Conservation (phyloP, 2,797 vertebrate genomes). For the Sebastes aleutianus region DNA sequence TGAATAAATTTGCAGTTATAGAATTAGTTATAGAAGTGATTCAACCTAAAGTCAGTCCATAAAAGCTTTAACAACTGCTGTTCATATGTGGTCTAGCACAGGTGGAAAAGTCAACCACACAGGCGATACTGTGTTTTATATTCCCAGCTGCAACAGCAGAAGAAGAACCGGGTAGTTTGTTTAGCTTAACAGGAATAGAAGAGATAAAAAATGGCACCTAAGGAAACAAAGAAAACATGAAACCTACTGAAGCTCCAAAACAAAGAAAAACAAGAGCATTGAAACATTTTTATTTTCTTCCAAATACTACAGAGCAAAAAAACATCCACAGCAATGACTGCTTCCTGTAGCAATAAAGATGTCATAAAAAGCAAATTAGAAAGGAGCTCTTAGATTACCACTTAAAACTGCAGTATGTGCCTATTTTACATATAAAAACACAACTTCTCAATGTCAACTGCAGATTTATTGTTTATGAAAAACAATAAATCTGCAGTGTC, state of each 20-base stretch:
- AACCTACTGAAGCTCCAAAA: not conserved
- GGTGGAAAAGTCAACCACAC: not conserved
- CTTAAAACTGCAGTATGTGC: not conserved
- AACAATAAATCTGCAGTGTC: not conserved
- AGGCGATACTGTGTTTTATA: not conserved
- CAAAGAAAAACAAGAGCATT: not conserved
- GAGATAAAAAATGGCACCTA: not conserved
- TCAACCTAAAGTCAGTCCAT: not conserved
- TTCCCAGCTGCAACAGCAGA: not conserved
- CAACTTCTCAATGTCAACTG: not conserved
- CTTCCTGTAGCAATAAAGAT: not conserved
- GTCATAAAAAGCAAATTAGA: not conserved
- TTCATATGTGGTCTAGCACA: not conserved
- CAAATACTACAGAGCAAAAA: not conserved
- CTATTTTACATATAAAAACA: not conserved
- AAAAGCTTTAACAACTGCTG: not conserved
- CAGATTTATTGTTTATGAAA: not conserved
- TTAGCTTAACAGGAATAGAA: not conserved
- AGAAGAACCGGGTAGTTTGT: not conserved
- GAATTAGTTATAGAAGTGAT: conserved; percentile 1
- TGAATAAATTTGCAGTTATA: not conserved
- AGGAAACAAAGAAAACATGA: not conserved
- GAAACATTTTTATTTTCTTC: not conserved
- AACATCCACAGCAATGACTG: not conserved
- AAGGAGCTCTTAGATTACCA: not conserved